Percentiles rank a stretch among this genome's conserved stretches.
These are phyloP conservation scores for Drosophila kanapiae DNA, from an alignment of 1,140 invertebrate species.

Conservation along the genomic window DNA sequence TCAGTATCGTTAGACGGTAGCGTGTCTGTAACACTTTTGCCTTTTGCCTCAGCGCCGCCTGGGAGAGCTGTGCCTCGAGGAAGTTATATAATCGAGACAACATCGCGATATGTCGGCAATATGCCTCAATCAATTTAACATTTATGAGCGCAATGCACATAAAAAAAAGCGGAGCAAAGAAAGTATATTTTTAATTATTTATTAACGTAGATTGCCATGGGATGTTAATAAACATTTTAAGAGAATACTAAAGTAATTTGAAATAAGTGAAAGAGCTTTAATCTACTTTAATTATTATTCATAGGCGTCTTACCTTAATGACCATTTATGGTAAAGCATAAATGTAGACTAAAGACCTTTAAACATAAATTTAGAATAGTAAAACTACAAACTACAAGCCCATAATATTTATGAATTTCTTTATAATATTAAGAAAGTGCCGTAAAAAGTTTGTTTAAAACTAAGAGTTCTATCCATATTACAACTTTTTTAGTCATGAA, in stretches of 20 bases:
- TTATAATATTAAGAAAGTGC: background rate
- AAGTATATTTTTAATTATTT: background rate
- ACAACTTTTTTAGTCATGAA: background rate
- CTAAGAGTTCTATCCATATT: background rate
- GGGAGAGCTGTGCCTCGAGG: constrained; percentile 59
- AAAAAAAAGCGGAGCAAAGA: background rate
- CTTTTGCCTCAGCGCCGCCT: constrained; percentile 29
- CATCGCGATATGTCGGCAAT: constrained; percentile 63
- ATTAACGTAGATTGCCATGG: background rate
- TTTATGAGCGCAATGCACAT: constrained; percentile 62
- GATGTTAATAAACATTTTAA: background rate
- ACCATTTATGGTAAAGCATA: background rate
- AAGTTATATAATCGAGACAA: constrained; percentile 79
- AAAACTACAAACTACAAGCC: too few species aligned
- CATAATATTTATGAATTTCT: too few species aligned
- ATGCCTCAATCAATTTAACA: constrained; percentile 82
- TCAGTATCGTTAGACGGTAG: constrained; percentile 68
- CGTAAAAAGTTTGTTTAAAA: background rate
- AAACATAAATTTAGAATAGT: background rate
- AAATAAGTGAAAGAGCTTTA: too few species aligned
- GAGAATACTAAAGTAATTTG: background rate
- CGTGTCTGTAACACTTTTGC: constrained; percentile 79
- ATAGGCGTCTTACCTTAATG: background rate
- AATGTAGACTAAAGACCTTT: too few species aligned
- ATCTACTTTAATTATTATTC: background rate